Conservation (phyloP, 2,113 vertebrate genomes). For the Nannobrachium achirus region DNA sequence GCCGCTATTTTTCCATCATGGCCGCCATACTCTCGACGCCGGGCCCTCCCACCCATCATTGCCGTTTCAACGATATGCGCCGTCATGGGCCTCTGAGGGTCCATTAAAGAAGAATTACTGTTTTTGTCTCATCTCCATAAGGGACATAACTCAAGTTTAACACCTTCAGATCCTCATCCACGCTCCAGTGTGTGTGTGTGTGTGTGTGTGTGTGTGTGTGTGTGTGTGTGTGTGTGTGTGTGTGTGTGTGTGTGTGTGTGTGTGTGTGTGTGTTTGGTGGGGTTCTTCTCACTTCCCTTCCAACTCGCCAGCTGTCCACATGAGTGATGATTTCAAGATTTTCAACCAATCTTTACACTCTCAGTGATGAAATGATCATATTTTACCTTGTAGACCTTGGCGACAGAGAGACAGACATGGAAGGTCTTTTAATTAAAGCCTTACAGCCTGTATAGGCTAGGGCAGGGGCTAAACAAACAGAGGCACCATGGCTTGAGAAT, state of each 20-base stretch:
- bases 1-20: not conserved
- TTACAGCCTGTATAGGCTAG: constrained; percentile 58
- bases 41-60: not conserved
- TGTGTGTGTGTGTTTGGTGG: no score
- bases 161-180: not conserved
- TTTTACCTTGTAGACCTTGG: no score
- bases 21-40: no score
- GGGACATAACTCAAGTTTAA: not conserved
- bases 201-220: constrained; percentile 1
- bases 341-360: no score
- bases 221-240: no score
- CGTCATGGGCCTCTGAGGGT: not conserved
- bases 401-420: constrained; percentile 39
- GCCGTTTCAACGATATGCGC: not conserved
- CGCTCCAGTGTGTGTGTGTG: not conserved
- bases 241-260: no score
- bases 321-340: no score
- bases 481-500: constrained; percentile 58
- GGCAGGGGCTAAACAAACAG: constrained; percentile 69
- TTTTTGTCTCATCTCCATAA: not conserved
- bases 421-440: constrained; percentile 75
- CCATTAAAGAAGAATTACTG: constrained; percentile 4
- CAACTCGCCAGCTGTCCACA: constrained; percentile 49
- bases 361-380: no score
- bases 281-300: not conserved